phyloP scores from a whole-genome alignment of 2,113 vertebrate genomes.

The Nycticebus coucang region DNA sequence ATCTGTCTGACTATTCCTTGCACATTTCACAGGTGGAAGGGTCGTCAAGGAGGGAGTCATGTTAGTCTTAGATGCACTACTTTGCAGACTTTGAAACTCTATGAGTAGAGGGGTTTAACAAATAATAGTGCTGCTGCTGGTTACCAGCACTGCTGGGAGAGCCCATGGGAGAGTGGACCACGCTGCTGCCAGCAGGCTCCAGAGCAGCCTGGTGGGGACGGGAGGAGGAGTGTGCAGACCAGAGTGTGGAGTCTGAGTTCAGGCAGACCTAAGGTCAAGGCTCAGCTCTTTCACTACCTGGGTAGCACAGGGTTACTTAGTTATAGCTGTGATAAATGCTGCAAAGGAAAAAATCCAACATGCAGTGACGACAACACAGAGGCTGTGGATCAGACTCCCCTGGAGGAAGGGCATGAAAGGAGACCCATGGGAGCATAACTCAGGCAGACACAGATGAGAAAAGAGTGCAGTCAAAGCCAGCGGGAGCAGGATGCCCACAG shows the following conservation, averaged over 20 bases:
- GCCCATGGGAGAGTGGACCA: background rate
- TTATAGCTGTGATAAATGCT: background rate
- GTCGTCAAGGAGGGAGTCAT: background rate
- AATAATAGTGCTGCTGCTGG: background rate
- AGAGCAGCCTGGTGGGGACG: background rate
- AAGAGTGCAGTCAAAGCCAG: background rate
- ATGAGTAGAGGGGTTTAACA: background rate
- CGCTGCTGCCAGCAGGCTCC: background rate
- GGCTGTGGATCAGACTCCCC: background rate
- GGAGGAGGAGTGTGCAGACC: too few relatives aligned
- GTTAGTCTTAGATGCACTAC: background rate
- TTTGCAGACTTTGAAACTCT: background rate
- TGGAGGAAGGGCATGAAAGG: background rate
- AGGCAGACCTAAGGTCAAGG: background rate
- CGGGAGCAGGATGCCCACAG: background rate
- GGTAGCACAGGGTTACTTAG: background rate
- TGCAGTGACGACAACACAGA: background rate
- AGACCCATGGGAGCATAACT: background rate
- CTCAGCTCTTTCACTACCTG: background rate
- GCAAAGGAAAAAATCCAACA: background rate
- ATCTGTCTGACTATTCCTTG: background rate
- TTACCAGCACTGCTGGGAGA: background rate
- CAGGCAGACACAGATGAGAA: background rate
- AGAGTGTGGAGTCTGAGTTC: background rate
- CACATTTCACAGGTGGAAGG: background rate